These are phyloP conservation scores for Eudasyphora cyanicolor DNA, from an alignment of 2,888 invertebrate species.

Conservation along the genomic window DNA sequence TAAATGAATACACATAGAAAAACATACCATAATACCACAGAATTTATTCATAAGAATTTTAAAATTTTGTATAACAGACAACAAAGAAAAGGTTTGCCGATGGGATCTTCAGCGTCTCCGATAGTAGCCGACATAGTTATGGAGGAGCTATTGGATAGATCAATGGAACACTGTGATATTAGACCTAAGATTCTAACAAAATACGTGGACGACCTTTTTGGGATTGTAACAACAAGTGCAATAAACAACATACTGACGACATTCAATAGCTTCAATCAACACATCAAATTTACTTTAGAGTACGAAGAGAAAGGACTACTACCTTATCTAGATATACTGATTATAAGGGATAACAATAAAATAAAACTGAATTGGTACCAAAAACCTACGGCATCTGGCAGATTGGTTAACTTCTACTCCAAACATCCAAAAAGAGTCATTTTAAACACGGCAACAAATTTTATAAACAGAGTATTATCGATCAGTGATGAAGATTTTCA, in stretches of 20 bases:
- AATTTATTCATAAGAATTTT: conserved; percentile 5
- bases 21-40: conserved; percentile 14
- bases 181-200: conserved; percentile 20
- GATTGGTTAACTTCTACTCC: conserved; percentile 28
- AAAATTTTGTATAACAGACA: conserved; percentile 16
- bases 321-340: conserved; percentile 7
- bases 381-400: conserved; percentile 20
- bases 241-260: conserved; percentile 3
- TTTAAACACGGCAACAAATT: conserved; percentile 28
- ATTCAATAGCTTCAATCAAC: conserved; percentile 21
- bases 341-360: conserved; percentile 8
- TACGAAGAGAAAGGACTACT: background rate
- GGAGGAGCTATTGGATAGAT: conserved; percentile 30
- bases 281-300: conserved; percentile 9
- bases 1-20: background rate
- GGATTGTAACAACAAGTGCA: conserved; percentile 3
- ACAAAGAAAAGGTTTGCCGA: conserved; percentile 11
- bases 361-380: conserved; percentile 3
- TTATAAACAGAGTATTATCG: background rate
- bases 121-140: conserved; percentile 38
- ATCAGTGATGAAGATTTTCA: conserved; percentile 6
- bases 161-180: background rate
- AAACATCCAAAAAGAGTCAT: conserved; percentile 18
- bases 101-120: conserved; percentile 34
- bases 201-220: conserved; percentile 34